Evolutionary conservation across 2,888 invertebrate genomes (phyloP).

Genomic region (Rhogogaster chlorosoma): DNA sequence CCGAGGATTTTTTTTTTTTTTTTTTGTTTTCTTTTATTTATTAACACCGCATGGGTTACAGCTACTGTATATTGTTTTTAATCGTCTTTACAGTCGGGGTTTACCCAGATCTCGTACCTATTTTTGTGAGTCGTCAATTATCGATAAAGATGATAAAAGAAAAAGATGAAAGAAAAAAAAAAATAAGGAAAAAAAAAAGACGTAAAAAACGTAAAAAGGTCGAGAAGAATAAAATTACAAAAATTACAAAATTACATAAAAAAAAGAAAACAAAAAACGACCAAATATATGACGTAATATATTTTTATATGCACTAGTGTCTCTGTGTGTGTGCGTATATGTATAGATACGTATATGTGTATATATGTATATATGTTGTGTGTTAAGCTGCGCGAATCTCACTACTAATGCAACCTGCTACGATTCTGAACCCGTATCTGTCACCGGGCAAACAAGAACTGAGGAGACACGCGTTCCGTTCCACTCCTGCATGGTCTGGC

Average conservation of each 20-base stretch:
- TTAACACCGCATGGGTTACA: not conserved
- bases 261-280: not conserved
- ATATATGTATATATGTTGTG: not conserved
- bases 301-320: not conserved
- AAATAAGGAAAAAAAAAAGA: not conserved
- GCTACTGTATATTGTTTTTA: too few relatives aligned
- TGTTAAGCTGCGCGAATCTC: constrained; percentile 6
- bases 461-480: constrained; percentile 63
- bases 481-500: constrained; percentile 60
- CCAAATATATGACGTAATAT: not conserved
- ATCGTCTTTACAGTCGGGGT: too few relatives aligned
- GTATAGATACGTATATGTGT: not conserved
- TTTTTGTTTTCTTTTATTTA: not conserved
- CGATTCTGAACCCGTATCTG: constrained; percentile 63
- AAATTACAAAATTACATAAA: too few relatives aligned
- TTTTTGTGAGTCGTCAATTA: too few relatives aligned
- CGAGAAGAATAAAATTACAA: not conserved
- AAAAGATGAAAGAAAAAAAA: not conserved
- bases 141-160: too few relatives aligned
- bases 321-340: not conserved
- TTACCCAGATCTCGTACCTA: too few relatives aligned
- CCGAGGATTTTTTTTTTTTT: not conserved
- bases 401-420: constrained; percentile 6
- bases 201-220: too few relatives aligned
- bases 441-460: constrained; percentile 69